Evolutionary conservation across 2,113 vertebrate species (phyloP), one percentile per base, ranked within the genome.

Genomic region (Peromyscus californicus): DNA sequence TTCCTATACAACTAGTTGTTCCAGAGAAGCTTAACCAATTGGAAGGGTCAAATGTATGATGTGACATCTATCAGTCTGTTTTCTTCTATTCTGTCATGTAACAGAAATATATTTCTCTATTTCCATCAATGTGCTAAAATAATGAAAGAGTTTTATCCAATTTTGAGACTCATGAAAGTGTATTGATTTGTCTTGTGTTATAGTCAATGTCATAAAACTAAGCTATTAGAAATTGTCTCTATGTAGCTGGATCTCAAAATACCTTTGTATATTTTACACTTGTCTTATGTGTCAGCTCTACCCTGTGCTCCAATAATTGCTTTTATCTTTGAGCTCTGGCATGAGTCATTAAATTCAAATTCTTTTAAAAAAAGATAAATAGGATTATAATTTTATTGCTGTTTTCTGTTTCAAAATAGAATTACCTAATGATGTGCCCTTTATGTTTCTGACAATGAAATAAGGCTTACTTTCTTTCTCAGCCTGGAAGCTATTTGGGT

Each of bases 401-500:
- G 10, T 78, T 31, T 92, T 97, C 19, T 91, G 65, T 42, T 96
- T 15, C 29, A 97, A 94, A 95, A 78, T 85, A 80, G 16, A 96
- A 63, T 90, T 91, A 78, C 70, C 42, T 39, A 92, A 54, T 19
- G 95, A 6, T 15, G 11, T 76, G 54, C 26, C 29, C 45, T 96
- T 96, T 75, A 54, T 16, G 3, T 10, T 26, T 22, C 3, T 57
- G 0, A 31, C 48, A 89, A n/a, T 33, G 63, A 94, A 98, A 97
- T 97, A 82, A 74, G 24, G n/a, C n/a, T 57, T 69, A 22, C 13
- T 87, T 97, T 88, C 36, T 63, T 96, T 86, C 75, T 83, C 1
- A 78, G 69, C 70, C 90, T 78, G 57, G 92, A 65, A 92, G 75
- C 21, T 94, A 45, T 90, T 85, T 4, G 1, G 11, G 22, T 5